Evolutionary conservation across 2,113 vertebrate genomes (phyloP), one percentile per base, ranked within the genome.

Genomic region (cattle (Bos taurus)): DNA sequence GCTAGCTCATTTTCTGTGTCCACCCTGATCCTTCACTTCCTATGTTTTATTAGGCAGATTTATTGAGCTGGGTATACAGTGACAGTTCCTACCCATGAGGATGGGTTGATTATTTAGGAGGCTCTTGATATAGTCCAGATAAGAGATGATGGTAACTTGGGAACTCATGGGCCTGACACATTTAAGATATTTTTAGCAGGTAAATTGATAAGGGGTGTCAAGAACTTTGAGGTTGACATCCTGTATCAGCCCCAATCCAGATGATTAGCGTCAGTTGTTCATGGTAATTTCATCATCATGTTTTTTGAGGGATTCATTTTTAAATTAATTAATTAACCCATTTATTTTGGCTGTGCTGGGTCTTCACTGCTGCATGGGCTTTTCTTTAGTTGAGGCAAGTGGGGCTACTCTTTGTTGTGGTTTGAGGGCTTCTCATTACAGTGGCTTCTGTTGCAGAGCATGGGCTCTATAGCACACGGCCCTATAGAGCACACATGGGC

Each of bases 381-480:
- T 77, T 43, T 77, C 71, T 77, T 43, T 77, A 14, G 12, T 1
- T 26, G 40, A 25, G 71, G 40, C 71, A 26, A 43, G 23, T 0
- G 23, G 36, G 11, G 12, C 36, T 26, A 3, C 23, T 14, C 71
- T 77, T 43, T 0, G 1, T 14, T 77, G 71, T 14, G 40, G 71
- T 77, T 5, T 26, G 23, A 7, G 71, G 71, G 71, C 36, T 77
- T 43, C 71, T 43, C 71, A 77, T 26, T 43, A 23, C 71, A 77
- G 36, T 77, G 71, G 71, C 23, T 26, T 43, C 71, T 43, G 23
- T 26, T 26, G 40, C 71, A 43, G 21, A 74, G 23, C 23, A 2
- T 2, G 1, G 36, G 6, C 36, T 25, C 11, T 4, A 77, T 0
- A 14, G 40, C 40, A 43, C 6, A 0, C 0, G 3, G 23, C 11